Evolutionary conservation across 2,888 invertebrate species (phyloP).

Genomic region (Mythimna ferrago): DNA sequence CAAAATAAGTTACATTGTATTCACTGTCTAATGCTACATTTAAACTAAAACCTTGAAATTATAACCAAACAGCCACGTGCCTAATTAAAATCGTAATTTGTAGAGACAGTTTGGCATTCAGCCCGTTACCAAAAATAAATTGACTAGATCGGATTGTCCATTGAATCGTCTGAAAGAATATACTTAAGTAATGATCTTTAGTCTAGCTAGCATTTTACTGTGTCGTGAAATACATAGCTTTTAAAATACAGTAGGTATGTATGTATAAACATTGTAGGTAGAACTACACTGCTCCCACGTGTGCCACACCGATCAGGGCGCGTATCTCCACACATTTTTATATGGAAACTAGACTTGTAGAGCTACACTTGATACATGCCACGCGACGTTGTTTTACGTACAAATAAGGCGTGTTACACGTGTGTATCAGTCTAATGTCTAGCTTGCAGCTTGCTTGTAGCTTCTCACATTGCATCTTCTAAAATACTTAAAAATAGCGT

Average conservation of each 20-base stretch:
- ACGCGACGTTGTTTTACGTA: too few species aligned
- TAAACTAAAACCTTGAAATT: constrained; percentile 22
- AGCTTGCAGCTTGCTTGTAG: too few species aligned
- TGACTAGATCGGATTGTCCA: constrained; percentile 16
- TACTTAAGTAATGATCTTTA: background rate
- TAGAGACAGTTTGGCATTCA: constrained; percentile 35
- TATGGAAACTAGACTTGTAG: too few species aligned
- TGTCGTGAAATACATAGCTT: background rate
- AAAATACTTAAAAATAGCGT: too few species aligned
- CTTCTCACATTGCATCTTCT: too few species aligned
- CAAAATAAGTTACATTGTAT: background rate
- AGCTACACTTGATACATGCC: too few species aligned
- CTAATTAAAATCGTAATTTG: constrained; percentile 1
- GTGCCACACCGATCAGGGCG: too few species aligned
- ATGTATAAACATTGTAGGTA: too few species aligned
- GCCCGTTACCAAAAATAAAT: constrained; percentile 32
- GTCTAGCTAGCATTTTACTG: background rate
- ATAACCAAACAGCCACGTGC: constrained; percentile 5
- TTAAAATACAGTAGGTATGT: background rate
- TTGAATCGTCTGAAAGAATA: constrained; percentile 3
- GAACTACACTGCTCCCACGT: too few species aligned
- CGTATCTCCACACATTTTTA: too few species aligned
- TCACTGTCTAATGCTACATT: background rate
- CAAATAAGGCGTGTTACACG: too few species aligned
- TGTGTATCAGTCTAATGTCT: too few species aligned